Evolutionary conservation across 1,140 invertebrate genomes (phyloP), one percentile per base, ranked within the genome.

Genomic region (Zaprionus capensis): DNA sequence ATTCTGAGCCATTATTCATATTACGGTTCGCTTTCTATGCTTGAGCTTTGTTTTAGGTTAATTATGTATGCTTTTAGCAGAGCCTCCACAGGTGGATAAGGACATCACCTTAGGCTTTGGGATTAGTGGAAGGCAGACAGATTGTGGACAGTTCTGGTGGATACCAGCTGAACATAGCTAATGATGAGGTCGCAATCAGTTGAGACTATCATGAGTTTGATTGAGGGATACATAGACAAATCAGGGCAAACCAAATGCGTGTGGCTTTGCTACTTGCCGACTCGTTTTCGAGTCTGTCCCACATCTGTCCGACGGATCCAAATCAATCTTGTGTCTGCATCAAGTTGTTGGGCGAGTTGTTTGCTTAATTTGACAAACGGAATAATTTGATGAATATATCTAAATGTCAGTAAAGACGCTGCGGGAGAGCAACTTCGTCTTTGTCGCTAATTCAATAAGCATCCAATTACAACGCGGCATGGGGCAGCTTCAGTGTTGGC

Each of bases 351-450:
- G 69, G 78, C 73, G 67, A 62, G 57, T 83, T 90, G 85, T 90
- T 90, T 90, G 86, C 85, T 85, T 90, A 90, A 90, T 90, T 90
- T 90, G 85, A 90, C 85, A 90, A 90, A 90, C 82, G 85, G 68
- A 82, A 90, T 90, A 90, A 90, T 90, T 90, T 90, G 85, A 90
- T 90, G 80, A 85, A 85, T 46, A 38, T 80, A 90, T 91, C 79
- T 84, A 88, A 88, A 88, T 88, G 84, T 71, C 80, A 79, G 81
- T 68, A 59, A 67, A 51, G 71, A 71, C 69, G 31, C 85, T 68
- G 85, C 78, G 68, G 79, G 81, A 28, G 28, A 24, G n/a, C 28
- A 46, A 24, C 55, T 26, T 57, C 55, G 74, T 71, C 81, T 85
- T 85, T 82, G 81, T 82, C 75, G 76, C 85, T 88, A 90, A 88